Evolutionary conservation across 2,888 invertebrate species (phyloP), one percentile per base, ranked within the genome.

Genomic region (Achlya flavicornis): DNA sequence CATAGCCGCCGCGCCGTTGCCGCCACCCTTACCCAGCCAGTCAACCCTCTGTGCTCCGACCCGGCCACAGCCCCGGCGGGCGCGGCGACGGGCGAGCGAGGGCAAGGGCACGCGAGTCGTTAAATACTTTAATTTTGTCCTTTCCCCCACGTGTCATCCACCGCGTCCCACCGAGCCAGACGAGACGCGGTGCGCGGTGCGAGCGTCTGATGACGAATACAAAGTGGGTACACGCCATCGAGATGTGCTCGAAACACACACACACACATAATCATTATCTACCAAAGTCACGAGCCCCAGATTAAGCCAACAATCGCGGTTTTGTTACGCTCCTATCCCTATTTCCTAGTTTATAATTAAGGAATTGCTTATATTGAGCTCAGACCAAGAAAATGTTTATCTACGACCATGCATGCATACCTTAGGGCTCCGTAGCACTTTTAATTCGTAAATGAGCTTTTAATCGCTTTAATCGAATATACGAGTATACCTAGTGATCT

Each of bases 91-190:
- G n/a, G n/a, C n/a, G n/a, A n/a, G n/a, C n/a, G n/a, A n/a, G n/a
- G n/a, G n/a, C n/a, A n/a, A 63, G 74, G 78, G 62, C 76, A 66
- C 66, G 65, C 65, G 73, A 66, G 12, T 74, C 79, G 80, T 81
- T 16, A 53, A 53, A 53, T 53, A 53, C 82, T 83, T 81, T 79
- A 76, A 84, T 85, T 83, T 84, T 75, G 84, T 81, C 83, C 85
- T 83, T 79, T 79, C 80, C 85, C 82, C 79, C 16, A 53, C 16
- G 48, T 53, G n/a, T 53, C n/a, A n/a, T n/a, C n/a, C n/a, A n/a
- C n/a, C n/a, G n/a, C n/a, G n/a, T n/a, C n/a, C n/a, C 16, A 19
- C 75, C 48, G 19, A 7, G 48, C 48, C 81, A 81, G 76, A 77
- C 82, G 71, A 75, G 73, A 76, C 79, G 72, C 75, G 74, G 75